Conservation (phyloP, 2,113 vertebrate genomes). For the Percina caprodes region DNA sequence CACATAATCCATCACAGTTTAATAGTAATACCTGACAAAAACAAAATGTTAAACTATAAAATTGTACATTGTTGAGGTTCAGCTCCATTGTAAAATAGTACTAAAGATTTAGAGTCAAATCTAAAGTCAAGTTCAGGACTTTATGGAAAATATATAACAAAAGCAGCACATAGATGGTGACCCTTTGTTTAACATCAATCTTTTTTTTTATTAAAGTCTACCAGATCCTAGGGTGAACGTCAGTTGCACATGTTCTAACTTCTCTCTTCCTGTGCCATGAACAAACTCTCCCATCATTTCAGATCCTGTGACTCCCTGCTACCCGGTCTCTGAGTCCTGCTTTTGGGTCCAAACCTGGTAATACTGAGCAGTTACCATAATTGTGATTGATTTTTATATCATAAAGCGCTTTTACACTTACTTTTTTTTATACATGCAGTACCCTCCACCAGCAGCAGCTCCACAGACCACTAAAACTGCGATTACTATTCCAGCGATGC, state of each 20-base stretch:
- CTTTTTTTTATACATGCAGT: conserved; percentile 20
- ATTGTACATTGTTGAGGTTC: background rate
- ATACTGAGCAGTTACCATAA: background rate
- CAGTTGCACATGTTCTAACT: background rate
- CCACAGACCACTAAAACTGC: background rate
- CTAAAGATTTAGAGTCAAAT: background rate
- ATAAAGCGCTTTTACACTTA: conserved; percentile 30
- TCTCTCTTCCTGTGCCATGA: background rate
- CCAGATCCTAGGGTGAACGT: background rate
- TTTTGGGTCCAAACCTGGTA: background rate
- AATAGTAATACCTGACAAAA: background rate
- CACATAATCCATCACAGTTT: background rate
- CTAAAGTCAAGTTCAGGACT: background rate
- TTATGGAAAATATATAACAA: background rate
- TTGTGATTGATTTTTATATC: background rate
- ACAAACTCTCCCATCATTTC: background rate
- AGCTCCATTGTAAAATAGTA: background rate
- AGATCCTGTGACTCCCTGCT: background rate
- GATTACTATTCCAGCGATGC: conserved; percentile 57
- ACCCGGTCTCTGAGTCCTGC: background rate
- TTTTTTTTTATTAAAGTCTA: background rate
- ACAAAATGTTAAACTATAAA: background rate
- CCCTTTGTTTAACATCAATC: conserved; percentile 11
- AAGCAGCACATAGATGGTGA: background rate
- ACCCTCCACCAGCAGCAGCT: background rate